A percentile compares a stretch with the other conserved stretches of the same genome.
Conservation (phyloP, 1,140 invertebrate genomes). For the Drosophila serrata region DNA sequence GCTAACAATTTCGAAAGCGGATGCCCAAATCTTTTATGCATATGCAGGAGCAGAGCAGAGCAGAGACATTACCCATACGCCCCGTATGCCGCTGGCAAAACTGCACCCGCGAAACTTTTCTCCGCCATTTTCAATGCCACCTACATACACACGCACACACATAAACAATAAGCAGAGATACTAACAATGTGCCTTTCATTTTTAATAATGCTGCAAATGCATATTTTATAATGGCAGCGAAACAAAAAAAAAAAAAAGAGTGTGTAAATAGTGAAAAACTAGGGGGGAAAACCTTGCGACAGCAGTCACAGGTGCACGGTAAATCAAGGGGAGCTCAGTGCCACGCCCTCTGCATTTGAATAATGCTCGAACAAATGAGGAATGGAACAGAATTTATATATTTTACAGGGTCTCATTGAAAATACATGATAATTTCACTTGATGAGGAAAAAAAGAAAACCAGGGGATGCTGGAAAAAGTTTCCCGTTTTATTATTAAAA, state of each 20-base stretch:
- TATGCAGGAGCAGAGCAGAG: constrained; percentile 77
- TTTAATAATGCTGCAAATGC: constrained; percentile 75
- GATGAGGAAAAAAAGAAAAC: not conserved
- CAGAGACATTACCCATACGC: constrained; percentile 76
- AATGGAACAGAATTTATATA: not conserved
- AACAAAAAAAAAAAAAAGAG: constrained; percentile 33
- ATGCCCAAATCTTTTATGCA: constrained; percentile 67
- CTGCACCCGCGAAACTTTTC: constrained; percentile 50
- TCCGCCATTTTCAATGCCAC: constrained; percentile 64
- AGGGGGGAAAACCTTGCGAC: constrained; percentile 31
- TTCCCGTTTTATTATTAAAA: not conserved
- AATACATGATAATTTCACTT: constrained; percentile 3
- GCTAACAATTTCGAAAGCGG: constrained; percentile 24
- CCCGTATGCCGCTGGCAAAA: constrained; percentile 35
- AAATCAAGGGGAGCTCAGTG: constrained; percentile 58
- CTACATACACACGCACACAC: constrained; percentile 1
- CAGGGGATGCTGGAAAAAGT: not conserved
- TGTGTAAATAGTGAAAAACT: constrained; percentile 52
- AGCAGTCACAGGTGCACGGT: constrained; percentile 66
- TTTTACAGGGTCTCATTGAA: not conserved
- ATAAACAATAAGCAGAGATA: constrained; percentile 14
- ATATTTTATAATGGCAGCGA: constrained; percentile 70
- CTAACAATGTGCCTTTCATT: constrained; percentile 57
- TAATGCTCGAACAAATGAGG: constrained; percentile 44
- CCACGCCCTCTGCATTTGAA: constrained; percentile 51